Percentiles rank a stretch among this genome's conserved stretches.
phyloP scores from a whole-genome alignment of 2,797 vertebrate genomes.

The Saxicola maurus region DNA sequence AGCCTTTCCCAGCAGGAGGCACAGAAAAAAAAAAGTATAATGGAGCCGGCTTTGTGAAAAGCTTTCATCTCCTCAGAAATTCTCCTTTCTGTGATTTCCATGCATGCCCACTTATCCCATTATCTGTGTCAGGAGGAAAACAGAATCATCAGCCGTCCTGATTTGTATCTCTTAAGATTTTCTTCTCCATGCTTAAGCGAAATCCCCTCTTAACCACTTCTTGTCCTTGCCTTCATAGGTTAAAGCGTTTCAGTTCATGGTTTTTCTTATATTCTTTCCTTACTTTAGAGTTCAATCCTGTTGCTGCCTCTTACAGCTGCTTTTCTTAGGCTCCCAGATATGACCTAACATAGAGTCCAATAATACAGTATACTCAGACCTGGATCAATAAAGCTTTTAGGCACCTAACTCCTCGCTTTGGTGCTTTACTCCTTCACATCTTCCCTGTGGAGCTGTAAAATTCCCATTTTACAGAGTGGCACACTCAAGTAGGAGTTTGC shows the following conservation, averaged over 20 bases:
- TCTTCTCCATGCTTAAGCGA: conserved; percentile 56
- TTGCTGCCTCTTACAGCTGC: conserved; percentile 9
- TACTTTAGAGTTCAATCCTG: conserved; percentile 35
- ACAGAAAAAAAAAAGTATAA: conserved; percentile 27
- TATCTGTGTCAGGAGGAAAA: conserved; percentile 71
- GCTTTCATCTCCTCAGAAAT: conserved; percentile 61
- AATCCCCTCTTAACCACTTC: conserved; percentile 68
- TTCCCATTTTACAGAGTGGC: conserved; percentile 56
- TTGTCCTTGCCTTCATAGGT: conserved; percentile 57
- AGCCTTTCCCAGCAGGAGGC: conserved; percentile 53
- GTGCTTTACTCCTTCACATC: conserved; percentile 42
- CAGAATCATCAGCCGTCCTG: conserved; percentile 64
- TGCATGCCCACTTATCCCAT: conserved; percentile 69
- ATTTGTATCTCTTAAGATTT: conserved; percentile 69
- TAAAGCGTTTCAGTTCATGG: conserved; percentile 24
- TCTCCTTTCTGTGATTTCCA: conserved; percentile 65
- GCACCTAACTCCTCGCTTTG: conserved; percentile 30
- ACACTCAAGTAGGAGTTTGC: conserved; percentile 36
- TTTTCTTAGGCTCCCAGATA: conserved; percentile 46
- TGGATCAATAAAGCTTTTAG: conserved; percentile 60
- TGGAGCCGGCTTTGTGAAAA: background rate
- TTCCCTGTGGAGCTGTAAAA: conserved; percentile 59
- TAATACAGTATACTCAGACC: conserved; percentile 35
- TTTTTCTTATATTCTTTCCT: conserved; percentile 32
- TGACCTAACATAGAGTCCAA: conserved; percentile 40